A percentile compares a stretch with the other conserved stretches of the same genome.
Conservation (phyloP, 2,888 invertebrate species). For the Argynnis bischoffii region DNA sequence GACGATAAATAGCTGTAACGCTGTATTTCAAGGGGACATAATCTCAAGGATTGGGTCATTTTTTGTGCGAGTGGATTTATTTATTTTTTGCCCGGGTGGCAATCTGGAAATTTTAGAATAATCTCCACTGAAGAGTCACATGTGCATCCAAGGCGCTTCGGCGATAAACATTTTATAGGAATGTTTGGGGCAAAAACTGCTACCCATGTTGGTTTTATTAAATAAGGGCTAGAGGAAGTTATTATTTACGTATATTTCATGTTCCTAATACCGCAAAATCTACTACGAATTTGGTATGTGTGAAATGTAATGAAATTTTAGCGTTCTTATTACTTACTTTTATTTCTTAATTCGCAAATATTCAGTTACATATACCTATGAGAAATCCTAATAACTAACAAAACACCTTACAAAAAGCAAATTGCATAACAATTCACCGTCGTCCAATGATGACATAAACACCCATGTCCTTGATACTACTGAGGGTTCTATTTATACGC, state of each 20-base stretch:
- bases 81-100: slow-evolving; percentile 81
- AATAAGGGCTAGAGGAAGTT: slow-evolving; percentile 74
- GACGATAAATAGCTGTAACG: slow-evolving; percentile 62
- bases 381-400: not conserved
- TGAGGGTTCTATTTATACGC: slow-evolving; percentile 74
- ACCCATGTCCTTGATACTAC: slow-evolving; percentile 79
- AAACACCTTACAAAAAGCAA: not conserved
- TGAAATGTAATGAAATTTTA: not conserved
- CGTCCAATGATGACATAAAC: slow-evolving; percentile 46
- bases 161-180: slow-evolving; percentile 82
- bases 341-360: not conserved
- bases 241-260: slow-evolving; percentile 63
- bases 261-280: slow-evolving; percentile 40
- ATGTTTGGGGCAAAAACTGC: slow-evolving; percentile 76
- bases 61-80: slow-evolving; percentile 77
- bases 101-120: slow-evolving; percentile 81
- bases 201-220: slow-evolving; percentile 70
- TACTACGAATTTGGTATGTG: not conserved
- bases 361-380: not conserved
- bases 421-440: slow-evolving; percentile 6
- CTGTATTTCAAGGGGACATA: slow-evolving; percentile 73
- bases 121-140: slow-evolving; percentile 76
- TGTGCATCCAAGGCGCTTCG: slow-evolving; percentile 57
- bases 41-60: slow-evolving; percentile 72
- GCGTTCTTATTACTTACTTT: not conserved